Conservation (phyloP, 1,140 invertebrate species). For the silkworm (Bombyx mori) region ASM3026992v2 NC_085110.1:6914501-6915000, state of each 20-base stretch:
- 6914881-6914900: constrained; percentile 30
- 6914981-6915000: too few species aligned
- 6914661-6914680: too few species aligned
- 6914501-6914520: too few species aligned
- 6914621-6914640: too few species aligned
- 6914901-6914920: constrained; percentile 8
- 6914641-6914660: too few species aligned
- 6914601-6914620: too few species aligned
- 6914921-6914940: background rate
- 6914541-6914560: too few species aligned
- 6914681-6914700: constrained; percentile 12
- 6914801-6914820: constrained; percentile 37
- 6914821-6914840: constrained; percentile 34
- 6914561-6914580: too few species aligned
- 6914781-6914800: constrained; percentile 49
- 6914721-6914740: constrained; percentile 49
- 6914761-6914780: constrained; percentile 63
- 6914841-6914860: constrained; percentile 34
- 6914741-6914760: constrained; percentile 40
- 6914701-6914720: constrained; percentile 31
- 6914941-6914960: background rate
- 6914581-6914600: too few species aligned
- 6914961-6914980: too few species aligned
- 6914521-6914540: too few species aligned
- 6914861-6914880: constrained; percentile 20